Conservation (phyloP, 2,113 vertebrate genomes). For the Helogale parvula region DNA sequence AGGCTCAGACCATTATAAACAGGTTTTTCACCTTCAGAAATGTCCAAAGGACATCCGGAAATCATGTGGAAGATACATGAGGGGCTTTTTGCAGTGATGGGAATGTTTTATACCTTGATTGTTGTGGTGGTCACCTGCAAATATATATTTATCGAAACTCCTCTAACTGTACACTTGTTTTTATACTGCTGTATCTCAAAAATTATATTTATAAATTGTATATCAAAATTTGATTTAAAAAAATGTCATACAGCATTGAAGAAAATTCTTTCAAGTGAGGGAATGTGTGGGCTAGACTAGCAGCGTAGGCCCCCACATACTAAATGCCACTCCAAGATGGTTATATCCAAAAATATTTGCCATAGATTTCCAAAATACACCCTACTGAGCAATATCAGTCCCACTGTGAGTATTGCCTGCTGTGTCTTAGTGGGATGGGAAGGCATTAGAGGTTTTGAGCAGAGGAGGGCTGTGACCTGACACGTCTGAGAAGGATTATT, state of each 20-base stretch:
- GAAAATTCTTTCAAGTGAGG: not conserved
- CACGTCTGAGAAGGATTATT: not conserved
- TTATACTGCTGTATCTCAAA: not conserved
- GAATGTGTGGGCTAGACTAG: not conserved
- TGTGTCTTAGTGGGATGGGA: not conserved
- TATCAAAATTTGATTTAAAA: not conserved
- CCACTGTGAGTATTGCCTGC: not conserved
- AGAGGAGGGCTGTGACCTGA: not conserved
- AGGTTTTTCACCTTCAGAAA: constrained; percentile 27
- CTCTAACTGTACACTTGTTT: not conserved
- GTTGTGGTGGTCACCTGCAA: not conserved
- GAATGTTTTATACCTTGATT: not conserved
- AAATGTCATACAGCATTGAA: not conserved
- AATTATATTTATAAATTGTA: no score
- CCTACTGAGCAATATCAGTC: not conserved
- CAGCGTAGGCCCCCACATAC: not conserved
- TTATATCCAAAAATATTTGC: not conserved
- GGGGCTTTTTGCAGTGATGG: not conserved
- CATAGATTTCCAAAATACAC: not conserved
- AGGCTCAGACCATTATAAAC: constrained; percentile 10
- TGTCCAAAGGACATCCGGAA: not conserved
- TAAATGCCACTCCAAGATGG: not conserved
- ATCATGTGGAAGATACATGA: not conserved
- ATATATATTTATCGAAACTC: not conserved
- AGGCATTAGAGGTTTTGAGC: not conserved